These are phyloP conservation scores for Zaprionus obscuricornis DNA, from an alignment of 2,888 invertebrate species.

Conservation along the genomic window DNA sequence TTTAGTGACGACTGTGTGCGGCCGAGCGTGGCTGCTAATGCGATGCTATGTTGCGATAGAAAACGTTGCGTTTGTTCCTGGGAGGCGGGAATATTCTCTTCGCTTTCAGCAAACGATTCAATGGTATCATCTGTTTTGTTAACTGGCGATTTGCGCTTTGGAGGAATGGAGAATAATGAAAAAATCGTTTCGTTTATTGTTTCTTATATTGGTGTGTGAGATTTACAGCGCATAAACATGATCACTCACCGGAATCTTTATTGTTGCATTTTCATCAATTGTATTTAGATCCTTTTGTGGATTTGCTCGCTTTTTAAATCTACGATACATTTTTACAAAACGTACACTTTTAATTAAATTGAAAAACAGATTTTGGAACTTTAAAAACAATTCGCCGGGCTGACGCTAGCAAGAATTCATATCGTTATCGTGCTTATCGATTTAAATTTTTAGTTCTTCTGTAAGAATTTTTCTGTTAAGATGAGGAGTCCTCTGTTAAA, in stretches of 20 bases:
- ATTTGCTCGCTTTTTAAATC: constrained; percentile 46
- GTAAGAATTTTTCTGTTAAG: too few relatives aligned
- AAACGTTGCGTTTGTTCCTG: constrained; percentile 83
- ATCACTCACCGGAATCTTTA: constrained; percentile 73
- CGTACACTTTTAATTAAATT: neutral
- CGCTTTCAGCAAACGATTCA: constrained; percentile 64
- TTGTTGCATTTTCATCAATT: constrained; percentile 79
- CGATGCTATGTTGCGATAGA: constrained; percentile 81
- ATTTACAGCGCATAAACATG: too few relatives aligned
- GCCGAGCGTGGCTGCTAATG: constrained; percentile 70
- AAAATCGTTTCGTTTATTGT: neutral
- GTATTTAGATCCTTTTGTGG: constrained; percentile 57
- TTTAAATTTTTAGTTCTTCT: too few relatives aligned
- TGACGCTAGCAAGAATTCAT: neutral
- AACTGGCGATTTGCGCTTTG: constrained; percentile 33
- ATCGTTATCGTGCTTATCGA: constrained; percentile 18
- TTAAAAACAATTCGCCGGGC: constrained; percentile 25
- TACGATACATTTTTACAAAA: constrained; percentile 45
- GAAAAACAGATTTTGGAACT: neutral
- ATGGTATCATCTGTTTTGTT: constrained; percentile 29
- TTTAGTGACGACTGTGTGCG: constrained; percentile 73
- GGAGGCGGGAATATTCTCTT: constrained; percentile 81
- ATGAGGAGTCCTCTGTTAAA: too few relatives aligned
- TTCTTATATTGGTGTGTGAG: neutral
- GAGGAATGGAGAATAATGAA: neutral